phyloP scores from a whole-genome alignment of 2,113 vertebrate genomes.

The Mungos mungo region DNA sequence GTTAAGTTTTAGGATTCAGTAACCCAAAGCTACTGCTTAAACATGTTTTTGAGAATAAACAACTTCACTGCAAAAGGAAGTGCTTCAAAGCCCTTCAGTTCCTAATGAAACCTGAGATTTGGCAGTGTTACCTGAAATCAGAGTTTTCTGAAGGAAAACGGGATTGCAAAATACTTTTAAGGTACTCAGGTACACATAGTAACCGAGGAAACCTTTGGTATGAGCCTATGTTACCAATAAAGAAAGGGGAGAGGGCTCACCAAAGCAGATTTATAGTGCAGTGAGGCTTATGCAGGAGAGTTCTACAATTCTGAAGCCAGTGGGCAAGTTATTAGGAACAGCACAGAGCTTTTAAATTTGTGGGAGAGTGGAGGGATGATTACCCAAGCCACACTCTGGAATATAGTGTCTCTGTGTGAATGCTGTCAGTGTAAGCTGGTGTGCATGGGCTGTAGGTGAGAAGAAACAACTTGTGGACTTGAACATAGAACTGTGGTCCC shows the following conservation, averaged over 20 bases:
- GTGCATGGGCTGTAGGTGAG: neutral
- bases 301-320: neutral
- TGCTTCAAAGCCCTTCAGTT: neutral
- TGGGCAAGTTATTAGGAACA: neutral
- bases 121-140: neutral
- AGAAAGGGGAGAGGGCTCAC: neutral
- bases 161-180: neutral
- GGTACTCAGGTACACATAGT: neutral
- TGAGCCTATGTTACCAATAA: neutral
- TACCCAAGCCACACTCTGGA: neutral
- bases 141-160: slow-evolving; percentile 28
- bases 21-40: slow-evolving; percentile 3
- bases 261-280: neutral
- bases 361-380: neutral
- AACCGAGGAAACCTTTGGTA: neutral
- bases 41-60: slow-evolving; percentile 55
- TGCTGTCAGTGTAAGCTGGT: neutral
- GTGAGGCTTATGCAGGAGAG: neutral
- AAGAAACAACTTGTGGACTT: neutral
- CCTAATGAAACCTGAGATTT: slow-evolving; percentile 26
- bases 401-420: neutral
- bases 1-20: neutral
- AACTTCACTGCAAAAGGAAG: slow-evolving; percentile 5
- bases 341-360: neutral
- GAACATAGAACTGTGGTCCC: neutral